Evolutionary conservation across 2,113 vertebrate genomes (phyloP).

Genomic region (Nanger granti): DNA sequence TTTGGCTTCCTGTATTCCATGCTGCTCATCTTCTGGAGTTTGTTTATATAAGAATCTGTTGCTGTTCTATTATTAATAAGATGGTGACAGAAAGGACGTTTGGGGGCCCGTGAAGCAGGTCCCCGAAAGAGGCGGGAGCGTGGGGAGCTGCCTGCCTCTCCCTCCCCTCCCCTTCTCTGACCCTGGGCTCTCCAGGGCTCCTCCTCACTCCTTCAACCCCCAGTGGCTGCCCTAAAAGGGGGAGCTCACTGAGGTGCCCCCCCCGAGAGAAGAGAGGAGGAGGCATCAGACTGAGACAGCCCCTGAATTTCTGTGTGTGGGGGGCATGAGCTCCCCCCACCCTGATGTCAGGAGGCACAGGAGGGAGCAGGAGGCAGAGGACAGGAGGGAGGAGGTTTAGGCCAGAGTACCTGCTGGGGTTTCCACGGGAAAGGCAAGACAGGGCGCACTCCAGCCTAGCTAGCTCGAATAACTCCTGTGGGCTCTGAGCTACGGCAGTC

Average conservation of each 20-base stretch:
- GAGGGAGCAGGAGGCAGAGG: neutral
- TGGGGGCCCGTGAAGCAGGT: neutral
- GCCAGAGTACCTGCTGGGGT: neutral
- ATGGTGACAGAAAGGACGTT: neutral
- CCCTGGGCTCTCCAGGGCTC: too few relatives aligned
- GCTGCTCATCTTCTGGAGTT: neutral
- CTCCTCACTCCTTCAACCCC: neutral
- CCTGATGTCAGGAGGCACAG: neutral
- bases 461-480: neutral
- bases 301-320: too few relatives aligned
- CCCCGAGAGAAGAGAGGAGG: neutral
- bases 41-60: neutral
- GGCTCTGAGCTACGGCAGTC: neutral
- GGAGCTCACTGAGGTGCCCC: neutral
- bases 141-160: too few relatives aligned
- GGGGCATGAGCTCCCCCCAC: neutral
- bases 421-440: neutral
- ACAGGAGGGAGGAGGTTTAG: neutral
- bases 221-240: rapidly evolving
- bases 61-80: neutral
- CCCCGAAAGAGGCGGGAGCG: rapidly evolving
- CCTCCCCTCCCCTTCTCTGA: neutral
- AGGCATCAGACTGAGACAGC: neutral
- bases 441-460: neutral
- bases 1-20: neutral